Evolutionary conservation across 2,888 invertebrate genomes (phyloP).

Genomic region (Ormyrus pomaceus): DNA sequence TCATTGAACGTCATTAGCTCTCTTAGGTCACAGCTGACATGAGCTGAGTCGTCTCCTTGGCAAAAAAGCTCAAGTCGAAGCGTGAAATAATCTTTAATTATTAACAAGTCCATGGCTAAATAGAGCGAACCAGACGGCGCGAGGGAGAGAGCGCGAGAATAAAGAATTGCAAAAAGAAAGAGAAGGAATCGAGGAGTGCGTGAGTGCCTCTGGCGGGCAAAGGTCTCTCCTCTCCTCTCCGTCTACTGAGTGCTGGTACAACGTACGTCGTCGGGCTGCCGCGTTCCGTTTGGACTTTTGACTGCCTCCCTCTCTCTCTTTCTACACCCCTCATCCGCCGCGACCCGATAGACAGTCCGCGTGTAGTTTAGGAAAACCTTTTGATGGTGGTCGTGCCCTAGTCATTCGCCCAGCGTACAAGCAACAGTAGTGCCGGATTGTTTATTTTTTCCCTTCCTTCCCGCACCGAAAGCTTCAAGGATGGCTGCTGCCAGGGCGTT

Average conservation of each 20-base stretch:
- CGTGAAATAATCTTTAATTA: background rate
- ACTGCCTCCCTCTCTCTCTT: background rate
- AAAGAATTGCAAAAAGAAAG: constrained; percentile 1
- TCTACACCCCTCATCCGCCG: background rate
- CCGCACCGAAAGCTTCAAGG: constrained; percentile 55
- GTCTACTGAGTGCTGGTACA: background rate
- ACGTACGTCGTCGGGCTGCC: background rate
- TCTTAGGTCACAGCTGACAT: too few relatives aligned
- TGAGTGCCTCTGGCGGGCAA: constrained; percentile 5
- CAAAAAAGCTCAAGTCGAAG: too few relatives aligned
- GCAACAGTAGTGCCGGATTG: background rate
- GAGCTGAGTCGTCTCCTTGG: too few relatives aligned
- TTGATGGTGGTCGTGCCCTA: constrained; percentile 38
- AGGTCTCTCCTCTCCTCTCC: constrained; percentile 6
- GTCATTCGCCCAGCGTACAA: background rate
- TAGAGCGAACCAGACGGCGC: background rate
- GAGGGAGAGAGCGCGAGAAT: background rate
- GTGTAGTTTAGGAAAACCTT: constrained; percentile 37
- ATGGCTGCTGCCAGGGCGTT: constrained; percentile 74
- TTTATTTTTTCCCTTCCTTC: constrained; percentile 8
- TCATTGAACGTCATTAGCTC: too few relatives aligned
- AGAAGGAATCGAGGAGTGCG: background rate
- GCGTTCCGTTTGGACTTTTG: constrained; percentile 22
- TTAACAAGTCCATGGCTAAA: constrained; percentile 3
- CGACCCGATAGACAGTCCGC: background rate